These are phyloP conservation scores for Acridotheres tristis DNA, from an alignment of 2,797 vertebrate genomes.

Conservation along the genomic window DNA sequence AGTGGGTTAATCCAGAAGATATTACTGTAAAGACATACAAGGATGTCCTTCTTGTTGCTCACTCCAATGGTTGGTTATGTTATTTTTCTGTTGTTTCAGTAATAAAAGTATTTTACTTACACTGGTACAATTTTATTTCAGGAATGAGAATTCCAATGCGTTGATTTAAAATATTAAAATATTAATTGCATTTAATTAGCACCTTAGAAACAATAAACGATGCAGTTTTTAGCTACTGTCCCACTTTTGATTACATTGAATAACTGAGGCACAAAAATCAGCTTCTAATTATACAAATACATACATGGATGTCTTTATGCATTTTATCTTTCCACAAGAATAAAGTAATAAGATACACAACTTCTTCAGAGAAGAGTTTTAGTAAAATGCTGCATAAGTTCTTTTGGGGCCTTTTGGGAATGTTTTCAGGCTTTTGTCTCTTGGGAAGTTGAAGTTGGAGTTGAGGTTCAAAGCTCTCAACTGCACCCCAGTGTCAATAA, in stretches of 20 bases:
- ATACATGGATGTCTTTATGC: not conserved
- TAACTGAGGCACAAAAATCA: not conserved
- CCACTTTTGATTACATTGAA: not conserved
- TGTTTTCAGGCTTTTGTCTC: not conserved
- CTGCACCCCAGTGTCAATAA: not conserved
- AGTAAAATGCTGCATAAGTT: not conserved
- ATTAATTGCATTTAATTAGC: not conserved
- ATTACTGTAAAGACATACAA: not conserved
- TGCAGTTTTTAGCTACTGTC: not conserved
- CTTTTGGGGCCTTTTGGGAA: not conserved
- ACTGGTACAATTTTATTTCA: not conserved
- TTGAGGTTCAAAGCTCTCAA: not conserved
- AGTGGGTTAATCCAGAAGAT: not conserved
- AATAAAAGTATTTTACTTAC: not conserved
- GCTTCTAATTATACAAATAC: not conserved
- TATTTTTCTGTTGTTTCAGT: not conserved
- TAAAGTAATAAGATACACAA: not conserved
- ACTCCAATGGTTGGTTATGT: fast-evolving
- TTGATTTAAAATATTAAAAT: not conserved
- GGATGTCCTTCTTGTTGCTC: not conserved
- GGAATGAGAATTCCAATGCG: not conserved
- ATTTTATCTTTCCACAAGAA: not conserved
- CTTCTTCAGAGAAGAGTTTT: not conserved
- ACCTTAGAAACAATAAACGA: not conserved
- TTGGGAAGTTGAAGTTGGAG: not conserved